Conservation (phyloP, 1,140 invertebrate genomes). For the Gryllus bimaculatus region DNA sequence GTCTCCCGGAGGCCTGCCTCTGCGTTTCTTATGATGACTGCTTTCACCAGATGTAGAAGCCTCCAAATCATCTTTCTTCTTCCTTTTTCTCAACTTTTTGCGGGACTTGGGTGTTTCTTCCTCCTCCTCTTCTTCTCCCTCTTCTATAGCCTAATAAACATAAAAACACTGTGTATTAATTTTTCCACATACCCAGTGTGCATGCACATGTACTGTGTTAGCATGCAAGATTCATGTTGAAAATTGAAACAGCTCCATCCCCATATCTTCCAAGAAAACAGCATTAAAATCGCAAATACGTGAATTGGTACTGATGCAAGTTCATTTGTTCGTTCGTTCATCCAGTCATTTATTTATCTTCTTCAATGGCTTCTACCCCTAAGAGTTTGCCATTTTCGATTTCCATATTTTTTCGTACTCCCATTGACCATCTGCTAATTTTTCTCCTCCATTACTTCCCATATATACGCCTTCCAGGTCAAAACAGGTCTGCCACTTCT, state of each 20-base stretch:
- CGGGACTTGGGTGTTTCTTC: slow-evolving; percentile 20
- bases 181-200: background rate
- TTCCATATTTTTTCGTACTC: too few relatives aligned
- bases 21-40: slow-evolving; percentile 19
- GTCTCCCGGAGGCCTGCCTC: slow-evolving; percentile 16
- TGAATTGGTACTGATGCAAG: too few relatives aligned
- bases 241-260: background rate
- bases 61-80: slow-evolving; percentile 26
- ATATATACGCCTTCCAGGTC: too few relatives aligned
- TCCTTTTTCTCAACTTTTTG: slow-evolving; percentile 24
- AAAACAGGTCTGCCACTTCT: too few relatives aligned
- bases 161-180: too few relatives aligned
- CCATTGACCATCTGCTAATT: too few relatives aligned
- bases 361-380: too few relatives aligned
- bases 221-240: background rate
- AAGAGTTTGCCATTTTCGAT: too few relatives aligned
- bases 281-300: background rate
- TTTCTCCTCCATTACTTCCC: too few relatives aligned
- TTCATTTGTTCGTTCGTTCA: too few relatives aligned
- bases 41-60: background rate
- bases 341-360: too few relatives aligned
- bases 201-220: background rate
- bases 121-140: slow-evolving; percentile 26
- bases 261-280: background rate
- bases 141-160: slow-evolving; percentile 27